A percentile compares a stretch with the other conserved stretches of the same genome.
These are phyloP conservation scores for Bombus confusus DNA, from an alignment of 1,140 invertebrate genomes.

Conservation along the genomic window DNA sequence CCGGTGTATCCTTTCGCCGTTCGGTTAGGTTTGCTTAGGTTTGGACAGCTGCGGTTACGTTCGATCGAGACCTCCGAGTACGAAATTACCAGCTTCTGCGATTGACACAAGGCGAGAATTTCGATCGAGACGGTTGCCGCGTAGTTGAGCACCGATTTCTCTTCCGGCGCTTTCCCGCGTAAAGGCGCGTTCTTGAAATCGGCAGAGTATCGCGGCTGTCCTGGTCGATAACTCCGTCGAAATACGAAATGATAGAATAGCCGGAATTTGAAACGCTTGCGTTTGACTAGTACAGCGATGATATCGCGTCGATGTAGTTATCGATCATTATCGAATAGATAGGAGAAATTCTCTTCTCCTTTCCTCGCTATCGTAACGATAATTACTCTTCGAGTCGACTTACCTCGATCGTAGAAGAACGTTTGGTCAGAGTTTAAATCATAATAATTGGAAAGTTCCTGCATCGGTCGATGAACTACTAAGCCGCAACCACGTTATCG, in stretches of 20 bases:
- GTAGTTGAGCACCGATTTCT: neutral
- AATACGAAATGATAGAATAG: too few species aligned
- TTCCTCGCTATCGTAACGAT: too few species aligned
- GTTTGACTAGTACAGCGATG: too few species aligned
- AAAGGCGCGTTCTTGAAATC: too few species aligned
- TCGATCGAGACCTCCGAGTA: neutral
- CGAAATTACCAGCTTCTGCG: neutral
- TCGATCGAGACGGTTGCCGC: neutral
- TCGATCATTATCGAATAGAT: neutral
- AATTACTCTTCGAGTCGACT: neutral
- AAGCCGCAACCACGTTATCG: neutral
- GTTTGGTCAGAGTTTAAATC: neutral
- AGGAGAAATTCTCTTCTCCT: neutral
- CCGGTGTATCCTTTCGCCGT: neutral
- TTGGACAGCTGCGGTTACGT: neutral
- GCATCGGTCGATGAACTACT: neutral
- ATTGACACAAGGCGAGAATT: neutral
- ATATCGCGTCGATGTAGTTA: too few species aligned
- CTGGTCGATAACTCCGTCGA: too few species aligned
- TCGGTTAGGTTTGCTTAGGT: neutral
- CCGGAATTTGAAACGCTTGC: too few species aligned
- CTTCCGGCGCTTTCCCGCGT: neutral
- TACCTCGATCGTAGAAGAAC: neutral
- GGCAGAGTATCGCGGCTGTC: too few species aligned
- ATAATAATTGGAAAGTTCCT: neutral